phyloP scores from a whole-genome alignment of 2,888 invertebrate genomes.

The Hoplodrina ambigua region DNA sequence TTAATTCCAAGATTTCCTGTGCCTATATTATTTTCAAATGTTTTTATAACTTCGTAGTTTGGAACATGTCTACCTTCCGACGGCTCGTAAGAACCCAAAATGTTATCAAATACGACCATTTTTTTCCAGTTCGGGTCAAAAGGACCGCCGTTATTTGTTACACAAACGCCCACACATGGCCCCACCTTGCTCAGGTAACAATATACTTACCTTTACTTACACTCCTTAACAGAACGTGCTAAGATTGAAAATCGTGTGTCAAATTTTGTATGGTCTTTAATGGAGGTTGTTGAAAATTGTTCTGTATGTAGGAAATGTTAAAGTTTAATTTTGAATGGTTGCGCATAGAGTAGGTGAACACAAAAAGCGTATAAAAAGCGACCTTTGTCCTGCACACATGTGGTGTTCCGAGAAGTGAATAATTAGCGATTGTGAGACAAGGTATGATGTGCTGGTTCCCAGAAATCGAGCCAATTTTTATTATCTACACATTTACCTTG shows the following conservation, averaged over 20 bases:
- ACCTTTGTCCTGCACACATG: slow-evolving; percentile 76
- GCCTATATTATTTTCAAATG: slow-evolving; percentile 6
- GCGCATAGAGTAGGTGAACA: slow-evolving; percentile 54
- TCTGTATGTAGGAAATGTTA: neutral
- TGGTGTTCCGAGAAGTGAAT: slow-evolving; percentile 75
- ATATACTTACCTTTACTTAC: slow-evolving; percentile 52
- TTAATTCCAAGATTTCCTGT: slow-evolving; percentile 7
- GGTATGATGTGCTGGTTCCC: slow-evolving; percentile 62
- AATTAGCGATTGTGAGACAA: slow-evolving; percentile 72
- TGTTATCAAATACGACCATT: slow-evolving; percentile 62
- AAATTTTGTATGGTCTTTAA: slow-evolving; percentile 17
- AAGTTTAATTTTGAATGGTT: slow-evolving; percentile 28
- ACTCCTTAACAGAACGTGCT: slow-evolving; percentile 31
- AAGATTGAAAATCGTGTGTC: slow-evolving; percentile 36
- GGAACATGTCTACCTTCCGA: slow-evolving; percentile 41
- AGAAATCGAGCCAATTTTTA: slow-evolving; percentile 42
- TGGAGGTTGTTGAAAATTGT: slow-evolving; percentile 5
- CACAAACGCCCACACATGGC: slow-evolving; percentile 71
- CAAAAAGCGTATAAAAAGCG: slow-evolving; percentile 73
- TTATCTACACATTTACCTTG: slow-evolving; percentile 60
- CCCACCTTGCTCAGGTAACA: slow-evolving; percentile 75
- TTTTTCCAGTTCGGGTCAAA: slow-evolving; percentile 57
- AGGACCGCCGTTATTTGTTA: slow-evolving; percentile 72
- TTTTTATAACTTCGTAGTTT: neutral
- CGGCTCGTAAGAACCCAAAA: slow-evolving; percentile 50